Conservation (phyloP, 2,888 invertebrate species). For the Drosophila falleni region DNA sequence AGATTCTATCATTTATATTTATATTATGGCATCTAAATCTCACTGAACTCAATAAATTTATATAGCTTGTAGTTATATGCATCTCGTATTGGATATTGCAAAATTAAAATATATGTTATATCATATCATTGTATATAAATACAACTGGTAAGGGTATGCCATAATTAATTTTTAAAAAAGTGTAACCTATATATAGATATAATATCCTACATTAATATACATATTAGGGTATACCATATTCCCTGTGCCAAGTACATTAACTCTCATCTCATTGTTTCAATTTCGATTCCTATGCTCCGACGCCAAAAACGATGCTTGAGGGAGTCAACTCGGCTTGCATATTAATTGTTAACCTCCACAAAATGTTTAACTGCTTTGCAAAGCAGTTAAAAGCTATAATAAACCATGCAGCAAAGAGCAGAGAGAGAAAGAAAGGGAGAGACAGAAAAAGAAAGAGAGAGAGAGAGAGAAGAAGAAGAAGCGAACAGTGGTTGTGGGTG, state of each 20-base stretch:
- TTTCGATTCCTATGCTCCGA: slow-evolving; percentile 24
- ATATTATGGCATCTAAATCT: too few relatives aligned
- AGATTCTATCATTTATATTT: too few relatives aligned
- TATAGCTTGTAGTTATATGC: too few relatives aligned
- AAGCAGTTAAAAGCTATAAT: slow-evolving; percentile 10
- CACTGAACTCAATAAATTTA: too few relatives aligned
- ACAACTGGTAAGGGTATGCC: too few relatives aligned
- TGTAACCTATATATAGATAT: too few relatives aligned
- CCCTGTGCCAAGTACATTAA: neutral
- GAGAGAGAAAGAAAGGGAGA: neutral
- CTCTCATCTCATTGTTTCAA: slow-evolving; percentile 10
- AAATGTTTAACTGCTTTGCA: slow-evolving; percentile 18
- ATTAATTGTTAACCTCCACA: slow-evolving; percentile 57
- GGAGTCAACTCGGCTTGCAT: slow-evolving; percentile 47
- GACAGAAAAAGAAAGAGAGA: neutral
- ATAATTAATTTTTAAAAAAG: too few relatives aligned
- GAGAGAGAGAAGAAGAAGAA: too few relatives aligned
- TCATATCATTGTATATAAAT: too few relatives aligned
- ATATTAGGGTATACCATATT: neutral
- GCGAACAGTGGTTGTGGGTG: neutral
- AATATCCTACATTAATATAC: too few relatives aligned
- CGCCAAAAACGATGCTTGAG: slow-evolving; percentile 18
- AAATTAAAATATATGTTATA: too few relatives aligned
- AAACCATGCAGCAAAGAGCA: slow-evolving; percentile 2
- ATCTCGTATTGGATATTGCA: too few relatives aligned